Percentiles rank a stretch among this genome's conserved stretches.
phyloP scores from a whole-genome alignment of 1,140 invertebrate species.

The Pseudachorutes palmiensis region DNA sequence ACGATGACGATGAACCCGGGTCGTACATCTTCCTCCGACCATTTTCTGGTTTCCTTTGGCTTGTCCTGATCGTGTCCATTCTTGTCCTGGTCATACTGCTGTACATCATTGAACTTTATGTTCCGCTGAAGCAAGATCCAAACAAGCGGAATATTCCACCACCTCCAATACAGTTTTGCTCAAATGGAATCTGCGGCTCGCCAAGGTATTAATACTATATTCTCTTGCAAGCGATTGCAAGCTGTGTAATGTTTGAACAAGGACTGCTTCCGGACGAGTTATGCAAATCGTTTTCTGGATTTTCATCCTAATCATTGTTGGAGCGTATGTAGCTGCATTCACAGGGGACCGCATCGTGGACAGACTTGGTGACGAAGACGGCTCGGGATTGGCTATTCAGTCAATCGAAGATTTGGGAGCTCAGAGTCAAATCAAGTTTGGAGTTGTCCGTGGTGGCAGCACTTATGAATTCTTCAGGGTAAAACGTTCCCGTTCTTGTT shows the following conservation, averaged over 20 bases:
- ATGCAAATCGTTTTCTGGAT: conserved; percentile 98
- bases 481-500: background rate
- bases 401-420: conserved; percentile 5
- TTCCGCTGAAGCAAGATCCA: conserved; percentile 6
- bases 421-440: background rate
- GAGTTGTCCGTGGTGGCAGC: conserved; percentile 3
- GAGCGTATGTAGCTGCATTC: conserved; percentile 94
- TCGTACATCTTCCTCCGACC: conserved; percentile 14
- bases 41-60: conserved; percentile 13
- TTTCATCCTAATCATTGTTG: conserved; percentile 94
- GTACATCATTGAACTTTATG: conserved; percentile 12
- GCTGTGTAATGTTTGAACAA: background rate
- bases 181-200: conserved; percentile 7
- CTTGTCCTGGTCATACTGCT: background rate
- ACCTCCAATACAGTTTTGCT: conserved; percentile 5
- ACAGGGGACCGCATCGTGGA: conserved; percentile 69
- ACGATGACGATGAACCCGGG: conserved; percentile 8
- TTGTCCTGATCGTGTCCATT: background rate
- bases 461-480: conserved; percentile 7
- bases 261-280: conserved; percentile 62
- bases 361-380: background rate
- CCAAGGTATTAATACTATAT: conserved; percentile 23
- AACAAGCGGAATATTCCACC: background rate
- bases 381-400: background rate
- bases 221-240: background rate